A percentile compares a stretch with the other conserved stretches of the same genome.
These are phyloP conservation scores for Chrysemys picta DNA, from an alignment of 2,113 vertebrate species.

Conservation along the genomic window DNA sequence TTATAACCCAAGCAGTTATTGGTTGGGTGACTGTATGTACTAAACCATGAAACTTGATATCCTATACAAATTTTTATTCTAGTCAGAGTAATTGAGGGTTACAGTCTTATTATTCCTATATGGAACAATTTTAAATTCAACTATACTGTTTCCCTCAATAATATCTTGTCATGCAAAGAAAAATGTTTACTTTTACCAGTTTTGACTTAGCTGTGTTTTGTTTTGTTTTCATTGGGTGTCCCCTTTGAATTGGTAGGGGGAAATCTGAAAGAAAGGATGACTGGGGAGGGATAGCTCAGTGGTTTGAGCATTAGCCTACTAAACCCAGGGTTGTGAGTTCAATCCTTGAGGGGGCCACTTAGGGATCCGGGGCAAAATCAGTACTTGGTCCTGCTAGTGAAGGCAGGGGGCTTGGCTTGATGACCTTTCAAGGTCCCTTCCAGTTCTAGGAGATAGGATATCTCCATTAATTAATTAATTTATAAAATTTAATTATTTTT, in stretches of 20 bases:
- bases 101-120: neutral
- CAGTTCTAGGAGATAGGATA: no score
- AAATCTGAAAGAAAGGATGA: neutral
- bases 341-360: no score
- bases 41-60: neutral
- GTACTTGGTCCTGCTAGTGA: no score
- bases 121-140: neutral
- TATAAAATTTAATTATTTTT: no score
- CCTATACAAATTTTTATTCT: neutral
- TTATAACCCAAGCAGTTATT: neutral
- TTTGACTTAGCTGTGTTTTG: neutral
- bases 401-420: no score
- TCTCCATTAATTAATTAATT: no score
- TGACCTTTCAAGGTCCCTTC: no score
- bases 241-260: neutral
- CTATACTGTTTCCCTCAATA: neutral
- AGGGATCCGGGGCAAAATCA: no score
- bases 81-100: neutral
- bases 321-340: no score
- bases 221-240: neutral
- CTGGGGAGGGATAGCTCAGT: no score
- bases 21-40: neutral
- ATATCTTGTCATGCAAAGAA: neutral
- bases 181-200: neutral
- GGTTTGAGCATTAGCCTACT: no score